A percentile compares a stretch with the other conserved stretches of the same genome.
Conservation (phyloP, 2,888 invertebrate genomes). For the Rotaria socialis region DNA sequence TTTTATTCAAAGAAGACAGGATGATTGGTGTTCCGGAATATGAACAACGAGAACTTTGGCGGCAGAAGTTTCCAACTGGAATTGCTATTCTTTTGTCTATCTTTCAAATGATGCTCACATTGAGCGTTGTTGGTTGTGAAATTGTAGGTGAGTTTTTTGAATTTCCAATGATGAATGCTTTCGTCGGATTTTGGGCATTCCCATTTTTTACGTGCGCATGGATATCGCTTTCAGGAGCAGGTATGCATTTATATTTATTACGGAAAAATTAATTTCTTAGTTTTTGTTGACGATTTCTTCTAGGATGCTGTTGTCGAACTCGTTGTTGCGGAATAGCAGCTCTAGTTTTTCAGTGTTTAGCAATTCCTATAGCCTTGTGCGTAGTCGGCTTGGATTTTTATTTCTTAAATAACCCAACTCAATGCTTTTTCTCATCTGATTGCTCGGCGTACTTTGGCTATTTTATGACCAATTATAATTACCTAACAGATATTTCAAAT, state of each 20-base stretch:
- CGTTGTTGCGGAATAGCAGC: background rate
- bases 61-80: too few relatives aligned
- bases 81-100: too few relatives aligned
- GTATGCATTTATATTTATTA: background rate
- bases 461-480: background rate
- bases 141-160: too few relatives aligned
- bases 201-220: background rate
- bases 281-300: background rate
- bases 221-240: background rate
- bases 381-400: background rate
- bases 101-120: too few relatives aligned
- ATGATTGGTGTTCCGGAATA: too few relatives aligned
- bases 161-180: too few relatives aligned
- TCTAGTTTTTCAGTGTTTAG: background rate
- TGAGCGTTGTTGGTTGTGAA: too few relatives aligned
- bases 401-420: background rate
- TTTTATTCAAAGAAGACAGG: too few relatives aligned
- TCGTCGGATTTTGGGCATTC: background rate
- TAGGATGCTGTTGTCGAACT: slow-evolving; percentile 4
- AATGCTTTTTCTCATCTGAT: background rate
- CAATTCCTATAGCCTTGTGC: background rate
- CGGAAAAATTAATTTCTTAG: background rate
- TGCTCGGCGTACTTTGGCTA: background rate
- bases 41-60: too few relatives aligned
- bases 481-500: background rate